Percentiles rank a stretch among this genome's conserved stretches.
These are phyloP conservation scores for Cryptocheilus praepositus DNA, from an alignment of 2,888 invertebrate genomes.

Conservation along the genomic window DNA sequence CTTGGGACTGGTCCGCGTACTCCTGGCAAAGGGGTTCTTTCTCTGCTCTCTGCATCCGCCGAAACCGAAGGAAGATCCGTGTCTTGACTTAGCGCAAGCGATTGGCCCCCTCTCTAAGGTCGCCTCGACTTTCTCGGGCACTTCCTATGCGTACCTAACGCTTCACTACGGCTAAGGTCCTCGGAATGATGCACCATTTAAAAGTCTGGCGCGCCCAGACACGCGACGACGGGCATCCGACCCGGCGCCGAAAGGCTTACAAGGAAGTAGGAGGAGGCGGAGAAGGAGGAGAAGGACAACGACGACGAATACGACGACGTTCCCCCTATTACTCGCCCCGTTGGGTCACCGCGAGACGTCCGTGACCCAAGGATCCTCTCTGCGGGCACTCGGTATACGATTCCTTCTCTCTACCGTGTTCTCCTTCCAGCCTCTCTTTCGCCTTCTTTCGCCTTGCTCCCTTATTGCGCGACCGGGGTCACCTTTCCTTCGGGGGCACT, in stretches of 20 bases:
- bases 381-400: neutral
- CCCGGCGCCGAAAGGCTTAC: constrained; percentile 23
- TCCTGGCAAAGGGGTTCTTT: too few species aligned
- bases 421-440: too few species aligned
- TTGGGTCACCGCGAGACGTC: constrained; percentile 9
- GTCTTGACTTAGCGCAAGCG: constrained; percentile 2
- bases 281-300: constrained; percentile 14
- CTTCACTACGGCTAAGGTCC: constrained; percentile 66
- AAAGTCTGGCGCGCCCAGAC: constrained; percentile 53
- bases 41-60: constrained; percentile 7
- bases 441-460: neutral
- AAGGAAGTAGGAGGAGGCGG: constrained; percentile 11
- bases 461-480: constrained; percentile 6
- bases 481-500: neutral
- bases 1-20: too few species aligned
- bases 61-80: constrained; percentile 1
- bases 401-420: constrained; percentile 7
- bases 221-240: constrained; percentile 37
- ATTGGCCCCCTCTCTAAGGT: constrained; percentile 54
- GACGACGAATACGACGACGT: constrained; percentile 24
- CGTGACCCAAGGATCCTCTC: neutral
- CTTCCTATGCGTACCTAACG: constrained; percentile 67
- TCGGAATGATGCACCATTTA: constrained; percentile 68
- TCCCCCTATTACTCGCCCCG: constrained; percentile 13
- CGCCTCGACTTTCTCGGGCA: constrained; percentile 68